These are phyloP conservation scores for Drepanosiphum platanoidis DNA, from an alignment of 2,888 invertebrate species.

Conservation along the genomic window DNA sequence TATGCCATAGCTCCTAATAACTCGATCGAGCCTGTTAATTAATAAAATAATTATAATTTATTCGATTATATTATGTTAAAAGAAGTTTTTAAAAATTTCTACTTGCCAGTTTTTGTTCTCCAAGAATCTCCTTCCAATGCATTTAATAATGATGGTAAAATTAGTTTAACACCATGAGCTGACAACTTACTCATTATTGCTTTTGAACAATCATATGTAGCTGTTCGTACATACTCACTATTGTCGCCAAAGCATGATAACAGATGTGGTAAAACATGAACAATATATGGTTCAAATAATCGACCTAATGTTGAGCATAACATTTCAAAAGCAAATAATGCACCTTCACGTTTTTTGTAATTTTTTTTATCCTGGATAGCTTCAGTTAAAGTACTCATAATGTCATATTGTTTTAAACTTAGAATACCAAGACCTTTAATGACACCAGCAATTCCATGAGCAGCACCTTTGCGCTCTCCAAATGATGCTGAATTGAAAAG, in stretches of 20 bases:
- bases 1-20: conserved; percentile 97
- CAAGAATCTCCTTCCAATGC: conserved; percentile 98
- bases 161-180: conserved; percentile 96
- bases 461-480: conserved; percentile 91
- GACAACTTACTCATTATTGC: conserved; percentile 95
- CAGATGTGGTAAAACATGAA: conserved; percentile 94
- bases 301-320: conserved; percentile 93
- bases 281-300: conserved; percentile 98
- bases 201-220: conserved; percentile 95
- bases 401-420: conserved; percentile 92
- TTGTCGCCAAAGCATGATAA: conserved; percentile 96
- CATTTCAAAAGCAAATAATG: conserved; percentile 97
- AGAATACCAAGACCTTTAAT: conserved; percentile 97
- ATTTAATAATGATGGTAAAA: conserved; percentile 90
- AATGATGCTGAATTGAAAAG: conserved; percentile 91
- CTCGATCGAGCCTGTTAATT: conserved; percentile 84
- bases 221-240: conserved; percentile 93
- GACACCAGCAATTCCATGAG: conserved; percentile 95
- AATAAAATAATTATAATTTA: conserved; percentile 12
- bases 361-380: conserved; percentile 98
- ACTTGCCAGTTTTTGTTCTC: conserved; percentile 91
- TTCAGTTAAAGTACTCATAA: conserved; percentile 91
- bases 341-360: conserved; percentile 91
- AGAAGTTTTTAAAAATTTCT: neutral
- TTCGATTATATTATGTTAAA: neutral